These are phyloP conservation scores for Ophion ventricosus DNA, from an alignment of 2,888 invertebrate genomes.

Conservation along the genomic window DNA sequence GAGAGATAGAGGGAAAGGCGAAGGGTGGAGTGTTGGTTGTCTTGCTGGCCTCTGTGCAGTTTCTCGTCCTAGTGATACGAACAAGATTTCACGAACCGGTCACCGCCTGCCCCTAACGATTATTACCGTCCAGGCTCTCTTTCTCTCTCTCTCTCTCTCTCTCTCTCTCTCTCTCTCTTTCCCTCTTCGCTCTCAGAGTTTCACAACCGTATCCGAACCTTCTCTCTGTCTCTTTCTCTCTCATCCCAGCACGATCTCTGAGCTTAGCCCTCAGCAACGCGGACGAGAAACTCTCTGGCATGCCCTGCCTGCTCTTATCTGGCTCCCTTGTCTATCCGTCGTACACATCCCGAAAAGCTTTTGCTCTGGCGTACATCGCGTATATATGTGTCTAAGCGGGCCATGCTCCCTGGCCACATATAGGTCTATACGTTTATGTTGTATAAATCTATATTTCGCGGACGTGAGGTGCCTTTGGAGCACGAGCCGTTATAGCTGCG, in stretches of 20 bases:
- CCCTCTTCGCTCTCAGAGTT: conserved; percentile 20
- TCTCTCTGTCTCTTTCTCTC: conserved; percentile 31
- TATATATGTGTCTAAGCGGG: conserved; percentile 42
- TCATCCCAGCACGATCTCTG: conserved; percentile 56
- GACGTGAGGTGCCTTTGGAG: conserved; percentile 7
- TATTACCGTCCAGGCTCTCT: conserved; percentile 70
- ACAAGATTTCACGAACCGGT: conserved; percentile 69
- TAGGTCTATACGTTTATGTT: conserved; percentile 2
- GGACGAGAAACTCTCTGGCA: conserved; percentile 55
- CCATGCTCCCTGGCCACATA: background rate
- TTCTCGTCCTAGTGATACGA: conserved; percentile 67
- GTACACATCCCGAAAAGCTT: conserved; percentile 46
- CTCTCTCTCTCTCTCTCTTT: conserved; percentile 9
- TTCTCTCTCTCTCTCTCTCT: conserved; percentile 58
- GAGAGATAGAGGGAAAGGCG: conserved; percentile 7
- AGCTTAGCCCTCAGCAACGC: conserved; percentile 59
- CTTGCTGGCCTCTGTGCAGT: conserved; percentile 49
- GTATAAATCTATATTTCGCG: conserved; percentile 26
- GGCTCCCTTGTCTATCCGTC: conserved; percentile 46
- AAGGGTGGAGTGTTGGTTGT: conserved; percentile 39
- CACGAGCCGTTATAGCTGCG: background rate
- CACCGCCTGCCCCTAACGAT: conserved; percentile 70
- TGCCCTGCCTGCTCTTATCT: conserved; percentile 47
- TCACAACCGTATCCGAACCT: conserved; percentile 22
- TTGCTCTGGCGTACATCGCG: conserved; percentile 61